Conservation (phyloP, 2,797 vertebrate species). For the Knipowitschia caucasica region DNA sequence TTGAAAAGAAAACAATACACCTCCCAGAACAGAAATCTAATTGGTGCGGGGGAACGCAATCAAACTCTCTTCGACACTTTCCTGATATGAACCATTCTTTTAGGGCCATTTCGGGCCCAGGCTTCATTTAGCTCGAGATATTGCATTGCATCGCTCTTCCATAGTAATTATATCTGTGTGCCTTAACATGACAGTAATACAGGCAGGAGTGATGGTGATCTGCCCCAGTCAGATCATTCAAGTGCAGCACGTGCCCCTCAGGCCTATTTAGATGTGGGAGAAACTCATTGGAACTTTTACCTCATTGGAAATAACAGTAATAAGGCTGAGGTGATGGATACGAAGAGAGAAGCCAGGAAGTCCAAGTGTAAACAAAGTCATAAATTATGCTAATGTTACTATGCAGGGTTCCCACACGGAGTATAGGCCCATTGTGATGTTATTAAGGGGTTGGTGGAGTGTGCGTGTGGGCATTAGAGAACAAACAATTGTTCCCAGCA, state of each 20-base stretch:
- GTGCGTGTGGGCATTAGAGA: slow-evolving; percentile 13
- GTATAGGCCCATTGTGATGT: slow-evolving; percentile 28
- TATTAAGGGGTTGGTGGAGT: slow-evolving; percentile 48
- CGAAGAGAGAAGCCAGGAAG: slow-evolving; percentile 60
- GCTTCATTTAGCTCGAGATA: slow-evolving; percentile 75
- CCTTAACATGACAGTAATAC: slow-evolving; percentile 90
- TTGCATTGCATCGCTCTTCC: slow-evolving; percentile 80
- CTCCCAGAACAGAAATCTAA: slow-evolving; percentile 27
- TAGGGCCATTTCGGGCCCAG: slow-evolving; percentile 64
- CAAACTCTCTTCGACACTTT: slow-evolving; percentile 66
- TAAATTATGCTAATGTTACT: slow-evolving; percentile 65
- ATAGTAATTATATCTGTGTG: slow-evolving; percentile 84
- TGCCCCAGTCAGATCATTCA: slow-evolving; percentile 85
- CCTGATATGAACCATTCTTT: slow-evolving; percentile 64
- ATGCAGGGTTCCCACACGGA: slow-evolving; percentile 45
- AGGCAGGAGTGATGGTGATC: slow-evolving; percentile 84
- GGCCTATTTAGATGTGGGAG: slow-evolving; percentile 86
- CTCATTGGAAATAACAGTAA: slow-evolving; percentile 82
- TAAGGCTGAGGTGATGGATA: slow-evolving; percentile 82
- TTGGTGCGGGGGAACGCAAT: slow-evolving; percentile 52
- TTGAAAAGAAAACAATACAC: slow-evolving; percentile 1
- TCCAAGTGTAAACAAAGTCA: slow-evolving; percentile 66
- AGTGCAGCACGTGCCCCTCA: slow-evolving; percentile 84
- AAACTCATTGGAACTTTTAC: slow-evolving; percentile 88
- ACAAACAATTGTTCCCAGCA: slow-evolving; percentile 27